A percentile compares a stretch with the other conserved stretches of the same genome.
Evolutionary conservation across 2,888 invertebrate species (phyloP).

Genomic region (Phaedon cochleariae): DNA sequence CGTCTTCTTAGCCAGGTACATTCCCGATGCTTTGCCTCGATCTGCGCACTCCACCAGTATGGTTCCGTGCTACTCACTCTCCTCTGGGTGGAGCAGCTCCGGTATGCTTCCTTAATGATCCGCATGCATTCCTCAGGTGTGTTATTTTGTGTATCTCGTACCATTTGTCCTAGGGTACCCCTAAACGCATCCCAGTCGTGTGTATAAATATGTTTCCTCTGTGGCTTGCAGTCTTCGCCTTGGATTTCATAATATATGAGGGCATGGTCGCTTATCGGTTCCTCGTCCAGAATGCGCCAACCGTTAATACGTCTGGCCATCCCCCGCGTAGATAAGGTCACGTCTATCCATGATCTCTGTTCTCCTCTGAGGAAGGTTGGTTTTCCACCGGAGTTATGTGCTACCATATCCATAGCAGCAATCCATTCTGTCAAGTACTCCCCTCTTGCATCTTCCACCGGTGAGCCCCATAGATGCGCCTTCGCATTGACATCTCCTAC

Average conservation of each 20-base stretch:
- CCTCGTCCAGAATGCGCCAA: slow-evolving; percentile 8
- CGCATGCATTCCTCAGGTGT: background rate
- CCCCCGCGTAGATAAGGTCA: background rate
- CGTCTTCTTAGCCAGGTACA: background rate
- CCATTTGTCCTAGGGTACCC: background rate
- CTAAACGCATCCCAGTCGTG: background rate
- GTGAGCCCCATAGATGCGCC: background rate
- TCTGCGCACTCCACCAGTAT: slow-evolving; percentile 27
- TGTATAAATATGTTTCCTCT: background rate
- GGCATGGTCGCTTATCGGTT: background rate
- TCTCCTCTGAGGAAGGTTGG: slow-evolving; percentile 12
- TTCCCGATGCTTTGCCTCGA: background rate
- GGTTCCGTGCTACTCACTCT: background rate
- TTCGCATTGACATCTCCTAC: background rate
- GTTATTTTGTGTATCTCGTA: background rate
- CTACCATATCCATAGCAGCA: background rate
- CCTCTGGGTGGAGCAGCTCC: background rate
- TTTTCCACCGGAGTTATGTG: background rate
- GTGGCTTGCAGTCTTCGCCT: background rate
- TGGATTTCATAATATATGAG: background rate
- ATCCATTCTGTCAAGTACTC: background rate
- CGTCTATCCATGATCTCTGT: slow-evolving; percentile 5
- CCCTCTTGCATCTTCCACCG: background rate
- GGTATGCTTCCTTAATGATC: background rate
- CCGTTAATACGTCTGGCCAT: background rate